Evolutionary conservation across 1,140 invertebrate genomes (phyloP).

Genomic region (Brachionus calyciflorus): DNA sequence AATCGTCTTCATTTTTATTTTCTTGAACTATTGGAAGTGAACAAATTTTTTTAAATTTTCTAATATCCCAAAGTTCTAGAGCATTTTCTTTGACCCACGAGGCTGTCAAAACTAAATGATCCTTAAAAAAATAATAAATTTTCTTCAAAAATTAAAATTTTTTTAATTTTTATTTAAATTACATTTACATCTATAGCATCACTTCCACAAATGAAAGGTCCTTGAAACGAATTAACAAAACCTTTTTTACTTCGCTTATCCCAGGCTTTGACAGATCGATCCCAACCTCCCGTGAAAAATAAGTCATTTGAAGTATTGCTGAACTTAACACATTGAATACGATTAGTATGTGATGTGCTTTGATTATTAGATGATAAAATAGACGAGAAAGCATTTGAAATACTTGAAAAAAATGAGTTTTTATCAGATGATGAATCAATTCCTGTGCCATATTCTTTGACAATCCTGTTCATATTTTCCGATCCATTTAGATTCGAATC

Average conservation of each 20-base stretch:
- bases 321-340: conserved; percentile 38
- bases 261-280: conserved; percentile 34
- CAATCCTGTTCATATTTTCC: neutral
- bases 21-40: neutral
- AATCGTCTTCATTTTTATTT: neutral
- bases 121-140: neutral
- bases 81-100: conserved; percentile 33
- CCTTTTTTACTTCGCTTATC: neutral
- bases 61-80: conserved; percentile 28
- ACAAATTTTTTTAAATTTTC: conserved; percentile 38
- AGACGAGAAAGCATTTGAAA: neutral
- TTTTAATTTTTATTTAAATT: no score
- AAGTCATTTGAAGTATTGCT: neutral
- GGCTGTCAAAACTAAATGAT: conserved; percentile 35
- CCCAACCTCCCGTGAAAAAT: conserved; percentile 34
- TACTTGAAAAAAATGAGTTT: neutral
- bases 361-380: neutral
- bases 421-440: neutral
- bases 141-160: neutral
- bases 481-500: neutral
- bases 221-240: conserved; percentile 21
- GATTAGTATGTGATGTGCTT: neutral
- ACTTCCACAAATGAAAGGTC: conserved; percentile 44
- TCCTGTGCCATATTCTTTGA: neutral
- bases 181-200: conserved; percentile 45